phyloP scores from a whole-genome alignment of 92 coral and sea anemone species.

The Montipora capitata region DNA sequence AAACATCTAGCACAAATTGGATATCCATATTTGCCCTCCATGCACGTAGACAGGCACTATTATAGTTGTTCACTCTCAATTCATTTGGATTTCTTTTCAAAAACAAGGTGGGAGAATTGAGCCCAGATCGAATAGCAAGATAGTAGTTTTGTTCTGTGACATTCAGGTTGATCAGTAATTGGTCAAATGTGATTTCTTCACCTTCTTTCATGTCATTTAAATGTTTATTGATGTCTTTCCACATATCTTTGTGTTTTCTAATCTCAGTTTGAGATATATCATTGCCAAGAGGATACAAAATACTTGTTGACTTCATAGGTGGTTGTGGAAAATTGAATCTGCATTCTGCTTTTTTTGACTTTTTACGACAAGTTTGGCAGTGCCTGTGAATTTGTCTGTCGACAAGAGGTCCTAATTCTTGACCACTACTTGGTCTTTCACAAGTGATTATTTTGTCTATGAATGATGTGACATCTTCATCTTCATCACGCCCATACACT shows the following conservation, averaged over 20 bases:
- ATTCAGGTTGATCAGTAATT: slow-evolving; percentile 50
- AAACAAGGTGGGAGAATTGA: slow-evolving; percentile 51
- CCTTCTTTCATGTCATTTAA: slow-evolving; percentile 60
- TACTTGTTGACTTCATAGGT: slow-evolving; percentile 44
- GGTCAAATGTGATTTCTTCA: slow-evolving; percentile 77
- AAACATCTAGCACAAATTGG: slow-evolving; percentile 70
- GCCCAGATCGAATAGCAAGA: slow-evolving; percentile 60
- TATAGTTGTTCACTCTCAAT: slow-evolving; percentile 70
- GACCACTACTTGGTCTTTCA: slow-evolving; percentile 40
- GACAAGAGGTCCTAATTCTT: slow-evolving; percentile 46
- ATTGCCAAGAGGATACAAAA: slow-evolving; percentile 46
- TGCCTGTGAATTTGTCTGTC: slow-evolving; percentile 58
- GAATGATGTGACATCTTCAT: slow-evolving; percentile 39
- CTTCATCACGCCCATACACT: slow-evolving; percentile 37
- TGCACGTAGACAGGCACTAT: slow-evolving; percentile 68
- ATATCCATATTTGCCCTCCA: slow-evolving; percentile 80
- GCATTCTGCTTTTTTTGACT: slow-evolving; percentile 44
- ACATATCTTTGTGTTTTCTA: slow-evolving; percentile 46
- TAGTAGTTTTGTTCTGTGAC: slow-evolving; percentile 70
- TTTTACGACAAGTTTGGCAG: slow-evolving; percentile 55
- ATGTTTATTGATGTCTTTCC: slow-evolving; percentile 50
- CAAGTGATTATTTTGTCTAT: slow-evolving; percentile 77
- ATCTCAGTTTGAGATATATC: slow-evolving; percentile 14
- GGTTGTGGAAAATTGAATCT: slow-evolving; percentile 29
- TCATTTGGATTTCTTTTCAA: slow-evolving; percentile 55